Percentiles rank a stretch among this genome's conserved stretches.
Evolutionary conservation across 2,888 invertebrate genomes (phyloP).

Genomic region (Ischnura elegans): DNA sequence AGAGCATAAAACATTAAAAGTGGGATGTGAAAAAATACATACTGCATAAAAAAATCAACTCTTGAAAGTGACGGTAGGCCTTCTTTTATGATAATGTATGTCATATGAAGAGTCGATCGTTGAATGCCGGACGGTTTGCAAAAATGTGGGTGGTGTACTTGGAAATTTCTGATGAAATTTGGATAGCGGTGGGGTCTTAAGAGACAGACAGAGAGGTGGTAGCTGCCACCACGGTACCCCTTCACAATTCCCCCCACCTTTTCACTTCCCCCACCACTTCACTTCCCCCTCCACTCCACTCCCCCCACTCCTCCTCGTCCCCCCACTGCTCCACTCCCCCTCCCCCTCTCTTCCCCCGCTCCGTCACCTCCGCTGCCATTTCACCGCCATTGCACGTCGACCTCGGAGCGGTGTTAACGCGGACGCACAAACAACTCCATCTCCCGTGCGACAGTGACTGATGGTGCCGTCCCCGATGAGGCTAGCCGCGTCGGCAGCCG

Average conservation of each 20-base stretch:
- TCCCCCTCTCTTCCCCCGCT: conserved; percentile 1
- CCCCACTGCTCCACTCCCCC: background rate
- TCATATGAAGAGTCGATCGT: too few relatives aligned
- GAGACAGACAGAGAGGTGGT: too few relatives aligned
- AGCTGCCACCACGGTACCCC: background rate
- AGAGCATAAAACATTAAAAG: background rate
- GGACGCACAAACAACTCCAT: conserved; percentile 66
- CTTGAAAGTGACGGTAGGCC: background rate
- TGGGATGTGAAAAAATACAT: background rate
- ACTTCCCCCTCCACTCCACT: background rate
- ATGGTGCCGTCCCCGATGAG: conserved; percentile 59
- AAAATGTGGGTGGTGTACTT: too few relatives aligned
- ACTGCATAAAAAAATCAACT: background rate
- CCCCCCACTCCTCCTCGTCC: background rate
- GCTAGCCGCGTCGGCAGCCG: conserved; percentile 61
- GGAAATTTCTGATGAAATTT: too few relatives aligned
- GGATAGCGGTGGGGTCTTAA: too few relatives aligned
- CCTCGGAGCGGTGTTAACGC: conserved; percentile 65
- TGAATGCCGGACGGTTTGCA: too few relatives aligned
- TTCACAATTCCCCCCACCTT: background rate
- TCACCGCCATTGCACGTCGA: conserved; percentile 51
- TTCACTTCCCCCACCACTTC: background rate
- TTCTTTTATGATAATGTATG: background rate
- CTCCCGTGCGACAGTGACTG: conserved; percentile 60
- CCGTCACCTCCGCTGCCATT: background rate